Percentiles rank a stretch among this genome's conserved stretches.
Conservation (phyloP, 2,113 vertebrate species). For the Brachirus orientalis region DNA sequence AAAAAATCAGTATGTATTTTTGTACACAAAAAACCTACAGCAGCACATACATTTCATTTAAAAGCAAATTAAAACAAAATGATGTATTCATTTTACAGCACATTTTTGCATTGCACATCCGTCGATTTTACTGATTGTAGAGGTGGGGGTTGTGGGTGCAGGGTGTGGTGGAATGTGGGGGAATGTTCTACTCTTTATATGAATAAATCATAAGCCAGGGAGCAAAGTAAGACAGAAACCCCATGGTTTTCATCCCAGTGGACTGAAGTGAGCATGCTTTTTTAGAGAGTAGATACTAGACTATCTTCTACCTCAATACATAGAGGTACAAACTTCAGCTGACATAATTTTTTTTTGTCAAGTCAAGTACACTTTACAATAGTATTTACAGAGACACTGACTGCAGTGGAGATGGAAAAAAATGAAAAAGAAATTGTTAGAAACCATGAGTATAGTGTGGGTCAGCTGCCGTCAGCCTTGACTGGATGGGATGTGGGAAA, state of each 20-base stretch:
- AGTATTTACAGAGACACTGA: background rate
- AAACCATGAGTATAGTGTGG: too few species aligned
- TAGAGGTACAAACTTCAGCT: constrained; percentile 1
- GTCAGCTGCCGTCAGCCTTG: too few species aligned
- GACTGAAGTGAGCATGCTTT: constrained; percentile 37
- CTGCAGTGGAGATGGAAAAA: background rate
- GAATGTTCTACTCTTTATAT: constrained; percentile 58
- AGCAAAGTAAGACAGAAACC: constrained; percentile 56
- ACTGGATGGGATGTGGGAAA: background rate
- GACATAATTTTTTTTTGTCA: background rate
- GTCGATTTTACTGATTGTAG: constrained; percentile 57
- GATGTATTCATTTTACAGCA: constrained; percentile 44
- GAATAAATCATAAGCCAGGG: constrained; percentile 71
- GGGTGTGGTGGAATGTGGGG: constrained; percentile 24
- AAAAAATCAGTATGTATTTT: background rate
- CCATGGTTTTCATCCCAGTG: constrained; percentile 51
- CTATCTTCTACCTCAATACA: constrained; percentile 36
- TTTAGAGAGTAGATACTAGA: constrained; percentile 31
- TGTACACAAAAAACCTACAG: background rate
- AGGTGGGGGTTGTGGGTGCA: constrained; percentile 32
- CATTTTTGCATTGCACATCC: constrained; percentile 11
- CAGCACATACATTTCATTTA: constrained; percentile 15
- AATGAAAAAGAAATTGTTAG: too few species aligned
- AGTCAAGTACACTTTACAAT: background rate
- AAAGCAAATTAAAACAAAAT: background rate